Base-by-base conservation (phyloP, 2,797 vertebrate species). In the Acanthis flammea region DNA sequence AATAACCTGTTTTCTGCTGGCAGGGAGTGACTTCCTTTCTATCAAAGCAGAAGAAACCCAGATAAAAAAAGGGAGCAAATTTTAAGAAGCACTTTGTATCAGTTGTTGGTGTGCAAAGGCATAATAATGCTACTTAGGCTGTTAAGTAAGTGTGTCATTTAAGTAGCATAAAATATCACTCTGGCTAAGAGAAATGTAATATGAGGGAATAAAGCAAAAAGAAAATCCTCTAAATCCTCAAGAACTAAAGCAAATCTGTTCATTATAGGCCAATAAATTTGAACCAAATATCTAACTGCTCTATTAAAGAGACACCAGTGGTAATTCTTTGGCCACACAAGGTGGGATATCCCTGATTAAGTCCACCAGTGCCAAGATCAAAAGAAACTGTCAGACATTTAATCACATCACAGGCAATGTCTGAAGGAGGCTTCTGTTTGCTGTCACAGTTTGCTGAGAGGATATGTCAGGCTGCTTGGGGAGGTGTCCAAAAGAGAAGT, bases 191-290 rank as follows among this genome's bases (percentile, higher is more conserved):
- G 28, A 87, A 91, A 79, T 54, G 25, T 47, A 87, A n/a, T 71
- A 79, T 31, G 10, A 35, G 42, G 14, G 37, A 91, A 83, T 77
- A 82, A 93, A 94, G 60, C 12, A 80, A 94, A 82, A 82, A 9
- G 28, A 73, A 94, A 82, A 71, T 74, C 48, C 42, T 80, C 33
- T 85, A 96, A 95, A 93, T 74, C 74, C 39, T 87, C 45, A 74
- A 41, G 50, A 95, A 82, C 5, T 79, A 57, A 78, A 74, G 21
- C 7, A 92, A 91, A 89, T 73, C 27, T 31, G 5, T 79, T 92
- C 48, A 79, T 84, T 93, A 65, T 54, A 80, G 82, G 54, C 35
- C 37, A 89, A 61, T 87, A 89, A 63, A 87, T 67, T 89, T 85
- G 60, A 94, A 79, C 19, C 30, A 82, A 39, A 85, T 79, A 82